phyloP scores from a whole-genome alignment of 1,140 invertebrate species.

The Drosophila insularis region DNA sequence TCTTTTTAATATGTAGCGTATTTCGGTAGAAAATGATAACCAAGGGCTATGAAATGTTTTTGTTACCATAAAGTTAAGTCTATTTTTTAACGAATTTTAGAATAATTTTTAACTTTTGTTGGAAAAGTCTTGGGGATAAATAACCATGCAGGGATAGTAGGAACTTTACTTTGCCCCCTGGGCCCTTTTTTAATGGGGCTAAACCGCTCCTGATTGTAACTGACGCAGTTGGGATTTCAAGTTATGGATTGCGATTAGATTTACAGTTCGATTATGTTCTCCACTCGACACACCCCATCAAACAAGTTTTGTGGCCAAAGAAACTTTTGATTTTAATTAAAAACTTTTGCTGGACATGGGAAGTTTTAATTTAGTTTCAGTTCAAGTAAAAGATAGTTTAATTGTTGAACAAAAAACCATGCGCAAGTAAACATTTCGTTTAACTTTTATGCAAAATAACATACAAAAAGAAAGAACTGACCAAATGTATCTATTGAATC shows the following conservation, averaged over 20 bases:
- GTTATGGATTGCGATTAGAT: slow-evolving; percentile 54
- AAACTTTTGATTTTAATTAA: slow-evolving; percentile 64
- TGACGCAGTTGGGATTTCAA: slow-evolving; percentile 32
- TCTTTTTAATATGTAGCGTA: neutral
- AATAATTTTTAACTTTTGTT: slow-evolving; percentile 53
- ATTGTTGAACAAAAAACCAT: neutral
- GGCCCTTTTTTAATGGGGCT: neutral
- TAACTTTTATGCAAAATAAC: slow-evolving; percentile 42
- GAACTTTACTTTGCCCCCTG: neutral
- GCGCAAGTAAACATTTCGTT: neutral
- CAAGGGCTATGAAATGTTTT: too few relatives aligned
- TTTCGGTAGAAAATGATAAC: too few relatives aligned
- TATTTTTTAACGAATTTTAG: too few relatives aligned
- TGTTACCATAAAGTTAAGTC: too few relatives aligned
- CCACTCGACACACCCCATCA: neutral
- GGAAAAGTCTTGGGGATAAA: too few relatives aligned
- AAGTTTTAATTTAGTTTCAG: slow-evolving; percentile 13
- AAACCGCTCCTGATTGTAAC: slow-evolving; percentile 22
- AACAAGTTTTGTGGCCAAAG: slow-evolving; percentile 13
- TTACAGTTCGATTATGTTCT: slow-evolving; percentile 12
- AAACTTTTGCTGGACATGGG: slow-evolving; percentile 39
- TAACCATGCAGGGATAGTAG: too few relatives aligned
- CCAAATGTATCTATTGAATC: slow-evolving; percentile 2
- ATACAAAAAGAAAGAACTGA: slow-evolving; percentile 17
- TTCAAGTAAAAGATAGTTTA: slow-evolving; percentile 22